Base-by-base conservation (phyloP, 2,797 vertebrate species). In the Diglossa cyanea region DNA sequence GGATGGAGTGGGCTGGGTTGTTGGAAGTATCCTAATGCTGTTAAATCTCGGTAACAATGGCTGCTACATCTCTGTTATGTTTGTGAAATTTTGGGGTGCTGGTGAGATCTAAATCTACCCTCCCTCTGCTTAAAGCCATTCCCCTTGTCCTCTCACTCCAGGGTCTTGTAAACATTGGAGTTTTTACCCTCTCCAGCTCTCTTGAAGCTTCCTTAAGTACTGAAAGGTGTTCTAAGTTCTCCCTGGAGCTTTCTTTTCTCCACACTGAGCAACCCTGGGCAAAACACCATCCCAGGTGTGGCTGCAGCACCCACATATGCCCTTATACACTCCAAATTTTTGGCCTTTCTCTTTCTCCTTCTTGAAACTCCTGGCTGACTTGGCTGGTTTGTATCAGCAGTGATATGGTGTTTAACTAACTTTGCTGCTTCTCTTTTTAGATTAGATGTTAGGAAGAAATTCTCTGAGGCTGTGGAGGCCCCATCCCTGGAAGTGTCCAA, bases 21-120 rank as follows among this genome's bases (percentile, higher is more conserved):
- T 18, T 53, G 45, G 24, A 60, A 48, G 13, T 10, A 48, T 6
- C 11, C 14, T 61, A 6, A 11, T 30, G 9, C 28, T 87, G 4
- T 55, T 79, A 51, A 20, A 73, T 14, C 16, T 58, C 7, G 1
- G 2, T 62, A 53, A 40, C 0, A 2, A 28, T 10, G 26, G 42
- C 28, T 54, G 0, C n/a, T 37, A 13, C 10, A 2, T 53, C 65
- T 67, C 1, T 0, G 4, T 70, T 26, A 7, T 3, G 13, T 31
- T 39, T 21, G 3, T 10, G 13, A 48, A 31, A 44, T 10, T 28
- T 14, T 51, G 10, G 8, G 39, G 16, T 57, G 51, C 60, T 72
- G 35, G 8, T 0, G 0, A 30, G 44, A 30, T 33, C 44, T 39
- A 23, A 23, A 57, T 39, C 57, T 40, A 16, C 57, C 3, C 15